Evolutionary conservation across 2,113 vertebrate species (phyloP).

Genomic region (Stegostoma tigrinum): DNA sequence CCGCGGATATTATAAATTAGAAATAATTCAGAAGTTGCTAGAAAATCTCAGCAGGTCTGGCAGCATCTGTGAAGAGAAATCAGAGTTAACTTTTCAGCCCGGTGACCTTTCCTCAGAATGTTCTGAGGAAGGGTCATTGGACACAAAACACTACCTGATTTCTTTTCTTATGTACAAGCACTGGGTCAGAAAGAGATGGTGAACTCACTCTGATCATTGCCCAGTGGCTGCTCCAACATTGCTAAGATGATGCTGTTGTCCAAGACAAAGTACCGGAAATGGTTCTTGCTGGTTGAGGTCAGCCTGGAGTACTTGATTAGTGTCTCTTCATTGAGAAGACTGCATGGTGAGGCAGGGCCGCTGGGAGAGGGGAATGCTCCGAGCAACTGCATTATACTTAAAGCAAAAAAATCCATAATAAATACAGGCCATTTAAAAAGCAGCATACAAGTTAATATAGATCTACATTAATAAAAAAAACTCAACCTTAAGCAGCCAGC

Average conservation of each 20-base stretch:
- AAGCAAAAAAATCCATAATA: constrained; percentile 40
- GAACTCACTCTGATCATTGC: constrained; percentile 88
- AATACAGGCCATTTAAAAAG: background rate
- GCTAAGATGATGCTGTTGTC: constrained; percentile 91
- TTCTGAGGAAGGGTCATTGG: no score
- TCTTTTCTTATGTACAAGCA: background rate
- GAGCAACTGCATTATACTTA: constrained; percentile 90
- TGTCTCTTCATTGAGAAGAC: constrained; percentile 87
- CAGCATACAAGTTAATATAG: background rate
- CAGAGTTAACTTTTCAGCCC: no score
- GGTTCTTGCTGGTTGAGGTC: constrained; percentile 76
- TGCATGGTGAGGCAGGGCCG: constrained; percentile 88
- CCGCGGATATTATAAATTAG: no score
- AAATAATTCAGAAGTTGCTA: no score
- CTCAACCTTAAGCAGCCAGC: background rate
- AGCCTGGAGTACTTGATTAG: constrained; percentile 83
- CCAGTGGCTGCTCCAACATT: constrained; percentile 93
- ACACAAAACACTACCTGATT: no score
- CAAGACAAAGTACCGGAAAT: constrained; percentile 91
- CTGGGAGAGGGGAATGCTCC: constrained; percentile 91
- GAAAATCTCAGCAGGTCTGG: no score
- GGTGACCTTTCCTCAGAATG: no score
- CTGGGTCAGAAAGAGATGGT: constrained; percentile 3
- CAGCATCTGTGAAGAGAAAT: no score
- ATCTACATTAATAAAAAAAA: background rate